Base-by-base conservation (phyloP, 1,140 invertebrate genomes). In the Telenomus remus region DNA sequence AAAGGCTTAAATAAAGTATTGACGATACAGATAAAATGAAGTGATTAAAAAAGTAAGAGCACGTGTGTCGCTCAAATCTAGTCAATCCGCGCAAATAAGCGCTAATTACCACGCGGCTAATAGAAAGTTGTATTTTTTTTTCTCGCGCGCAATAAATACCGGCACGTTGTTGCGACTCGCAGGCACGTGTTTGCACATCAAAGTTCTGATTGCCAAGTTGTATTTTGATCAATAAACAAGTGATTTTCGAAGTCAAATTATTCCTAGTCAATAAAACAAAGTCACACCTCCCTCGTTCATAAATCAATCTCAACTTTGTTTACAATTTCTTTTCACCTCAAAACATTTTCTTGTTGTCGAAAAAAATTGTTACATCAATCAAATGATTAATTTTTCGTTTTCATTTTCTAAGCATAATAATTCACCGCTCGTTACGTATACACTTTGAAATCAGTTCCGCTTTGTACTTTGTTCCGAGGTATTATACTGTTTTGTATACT, bases 71-170 rank as follows among this genome's bases (percentile, higher is more conserved):
- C 19, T 13, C 10, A 27, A 0, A 54, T 53, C 48, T 10, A 19
- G 53, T 33, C 42, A 69, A 64, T 63, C 42, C 59, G 54, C 47
- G 19, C 19, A 27, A 3, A 27, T 27, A 66, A 64, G 53, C 43
- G 43, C 73, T 76, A 70, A 76, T 76, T 76, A 49, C 12, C 49
- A 47, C 55, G 60, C 39, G 42, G 50, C 19, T 49, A 48, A 50
- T 76, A 66, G 73, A 76, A 70, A 76, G 66, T 76, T 54, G 34
- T 15, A 27, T 44, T 51, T 15, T 53, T 39, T 39, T 33, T 63
- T 50, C 57, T 57, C 34, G 57, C 57, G 56, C 34, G 57, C 59
- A 12, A 39, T 19, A 19, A 57, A 27, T 27, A 57, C 33, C 53
- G 16, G 27, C 71, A 68, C 71, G 61, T 73, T 72, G 57, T 63